phyloP scores from a whole-genome alignment of 2,797 vertebrate genomes.

The Taeniopygia guttata region DNA sequence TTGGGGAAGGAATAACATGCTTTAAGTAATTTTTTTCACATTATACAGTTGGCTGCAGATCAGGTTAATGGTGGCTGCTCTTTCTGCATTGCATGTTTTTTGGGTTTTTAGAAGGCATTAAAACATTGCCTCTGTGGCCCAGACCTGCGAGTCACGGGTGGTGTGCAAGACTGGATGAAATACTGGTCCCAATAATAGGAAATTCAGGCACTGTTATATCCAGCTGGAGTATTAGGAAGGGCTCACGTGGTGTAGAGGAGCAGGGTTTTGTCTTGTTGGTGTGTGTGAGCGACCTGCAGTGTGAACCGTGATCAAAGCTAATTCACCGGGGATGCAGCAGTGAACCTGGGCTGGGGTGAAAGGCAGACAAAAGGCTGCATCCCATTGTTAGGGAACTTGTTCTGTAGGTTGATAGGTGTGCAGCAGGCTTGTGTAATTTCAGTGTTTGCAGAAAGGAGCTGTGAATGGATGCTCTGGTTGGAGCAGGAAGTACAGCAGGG shows the following conservation, averaged over 20 bases:
- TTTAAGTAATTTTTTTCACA: background rate
- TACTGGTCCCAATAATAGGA: background rate
- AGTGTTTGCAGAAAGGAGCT: background rate
- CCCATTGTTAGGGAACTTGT: background rate
- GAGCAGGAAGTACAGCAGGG: background rate
- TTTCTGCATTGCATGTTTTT: background rate
- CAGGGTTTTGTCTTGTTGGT: background rate
- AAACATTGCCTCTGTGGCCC: background rate
- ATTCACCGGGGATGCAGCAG: background rate
- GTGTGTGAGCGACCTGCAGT: background rate
- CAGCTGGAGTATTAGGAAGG: background rate
- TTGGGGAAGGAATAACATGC: constrained; percentile 14
- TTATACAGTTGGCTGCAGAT: background rate
- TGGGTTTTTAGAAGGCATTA: background rate
- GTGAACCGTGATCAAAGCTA: background rate
- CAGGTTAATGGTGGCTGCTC: background rate
- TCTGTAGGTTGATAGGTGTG: background rate
- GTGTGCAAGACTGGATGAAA: background rate
- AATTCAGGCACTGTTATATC: background rate
- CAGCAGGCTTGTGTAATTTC: background rate
- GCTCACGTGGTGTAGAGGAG: background rate
- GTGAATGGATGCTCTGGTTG: background rate
- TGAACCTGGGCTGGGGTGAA: background rate
- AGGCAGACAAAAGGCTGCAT: background rate
- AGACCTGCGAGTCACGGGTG: background rate